A percentile compares a stretch with the other conserved stretches of the same genome.
These are phyloP conservation scores for Enteromius radiatus DNA, from an alignment of 2,797 vertebrate species.

Conservation along the genomic window DNA sequence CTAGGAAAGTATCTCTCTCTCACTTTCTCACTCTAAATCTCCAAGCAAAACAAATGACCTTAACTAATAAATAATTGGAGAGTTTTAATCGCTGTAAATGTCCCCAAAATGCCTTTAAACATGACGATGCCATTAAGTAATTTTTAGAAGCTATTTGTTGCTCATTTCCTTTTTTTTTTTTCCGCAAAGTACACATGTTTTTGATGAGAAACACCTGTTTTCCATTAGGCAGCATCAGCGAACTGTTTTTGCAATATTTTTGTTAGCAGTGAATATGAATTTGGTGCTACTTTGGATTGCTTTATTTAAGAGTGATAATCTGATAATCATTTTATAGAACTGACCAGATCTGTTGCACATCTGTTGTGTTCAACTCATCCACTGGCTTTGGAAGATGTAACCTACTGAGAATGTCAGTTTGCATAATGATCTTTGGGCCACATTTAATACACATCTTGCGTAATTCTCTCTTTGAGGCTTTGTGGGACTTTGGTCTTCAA, in stretches of 20 bases:
- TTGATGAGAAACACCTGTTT: constrained; percentile 52
- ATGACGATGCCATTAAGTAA: constrained; percentile 50
- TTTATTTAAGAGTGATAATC: constrained; percentile 10
- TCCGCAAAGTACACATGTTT: constrained; percentile 45
- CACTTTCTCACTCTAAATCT: constrained; percentile 17
- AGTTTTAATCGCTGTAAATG: constrained; percentile 53
- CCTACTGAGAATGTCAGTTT: constrained; percentile 26
- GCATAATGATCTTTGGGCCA: not conserved
- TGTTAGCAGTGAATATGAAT: not conserved
- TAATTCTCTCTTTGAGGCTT: constrained; percentile 28
- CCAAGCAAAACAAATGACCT: constrained; percentile 41
- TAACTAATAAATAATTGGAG: constrained; percentile 51
- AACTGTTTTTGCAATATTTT: constrained; percentile 16
- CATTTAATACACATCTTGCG: not conserved
- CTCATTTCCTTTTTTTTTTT: constrained; percentile 48
- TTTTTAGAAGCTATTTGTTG: constrained; percentile 62
- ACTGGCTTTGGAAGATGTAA: not conserved
- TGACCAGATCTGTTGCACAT: not conserved
- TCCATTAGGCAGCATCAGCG: constrained; percentile 35
- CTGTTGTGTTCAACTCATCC: not conserved
- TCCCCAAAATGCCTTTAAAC: constrained; percentile 53
- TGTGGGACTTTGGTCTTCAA: constrained; percentile 24
- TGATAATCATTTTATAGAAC: not conserved
- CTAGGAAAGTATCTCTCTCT: not conserved
- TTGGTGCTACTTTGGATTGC: not conserved